Conservation (phyloP, 1,140 invertebrate species). For the Sipha flava region DNA sequence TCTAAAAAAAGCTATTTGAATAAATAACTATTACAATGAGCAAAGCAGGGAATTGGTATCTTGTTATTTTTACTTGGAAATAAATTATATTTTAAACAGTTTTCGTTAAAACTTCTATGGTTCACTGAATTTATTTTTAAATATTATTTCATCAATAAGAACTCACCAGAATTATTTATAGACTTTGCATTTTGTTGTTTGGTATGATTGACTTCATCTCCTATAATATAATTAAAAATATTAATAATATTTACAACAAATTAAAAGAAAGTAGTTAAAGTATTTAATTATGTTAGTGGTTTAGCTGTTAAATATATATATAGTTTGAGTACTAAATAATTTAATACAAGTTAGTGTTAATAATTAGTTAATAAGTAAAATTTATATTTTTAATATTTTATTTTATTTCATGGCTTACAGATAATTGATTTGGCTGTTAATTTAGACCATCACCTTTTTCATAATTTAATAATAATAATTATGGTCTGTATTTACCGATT, state of each 20-base stretch:
- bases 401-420: neutral
- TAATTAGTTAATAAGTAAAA: too few species aligned
- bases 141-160: neutral
- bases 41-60: conserved; percentile 7
- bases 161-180: conserved; percentile 23
- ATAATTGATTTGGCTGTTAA: neutral
- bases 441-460: neutral
- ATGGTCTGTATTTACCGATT: neutral
- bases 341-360: neutral
- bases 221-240: neutral
- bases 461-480: neutral
- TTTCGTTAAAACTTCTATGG: neutral
- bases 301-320: neutral
- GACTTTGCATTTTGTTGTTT: conserved; percentile 5
- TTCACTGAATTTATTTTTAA: neutral
- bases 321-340: neutral
- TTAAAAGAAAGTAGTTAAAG: neutral
- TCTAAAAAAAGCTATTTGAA: neutral
- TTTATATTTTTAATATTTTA: neutral
- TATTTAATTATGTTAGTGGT: neutral
- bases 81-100: neutral
- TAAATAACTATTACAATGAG: neutral
- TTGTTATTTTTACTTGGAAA: neutral
- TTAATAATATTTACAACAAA: neutral
- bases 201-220: neutral